phyloP scores from a whole-genome alignment of 2,113 vertebrate genomes.

The Datnioides undecimradiatus region DNA sequence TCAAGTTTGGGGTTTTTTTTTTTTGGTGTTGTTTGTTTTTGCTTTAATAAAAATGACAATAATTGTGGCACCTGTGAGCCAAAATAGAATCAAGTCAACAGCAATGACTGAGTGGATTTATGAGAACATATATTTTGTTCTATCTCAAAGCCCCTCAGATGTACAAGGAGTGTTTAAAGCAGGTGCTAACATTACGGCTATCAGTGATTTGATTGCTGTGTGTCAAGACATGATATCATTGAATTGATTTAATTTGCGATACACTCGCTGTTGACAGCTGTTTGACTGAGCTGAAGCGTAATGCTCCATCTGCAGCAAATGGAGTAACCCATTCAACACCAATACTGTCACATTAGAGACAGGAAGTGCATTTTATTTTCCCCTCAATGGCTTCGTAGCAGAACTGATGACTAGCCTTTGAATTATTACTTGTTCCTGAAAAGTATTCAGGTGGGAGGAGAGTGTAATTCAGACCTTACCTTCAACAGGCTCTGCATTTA shows the following conservation, averaged over 20 bases:
- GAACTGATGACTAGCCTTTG: slow-evolving; percentile 45
- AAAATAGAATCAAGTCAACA: neutral
- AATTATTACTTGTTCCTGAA: slow-evolving; percentile 41
- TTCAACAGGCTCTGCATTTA: slow-evolving; percentile 14
- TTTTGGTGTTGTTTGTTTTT: neutral
- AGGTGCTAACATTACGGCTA: slow-evolving; percentile 43
- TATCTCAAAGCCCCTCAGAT: slow-evolving; percentile 12
- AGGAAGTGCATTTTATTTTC: slow-evolving; percentile 56
- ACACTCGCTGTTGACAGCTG: slow-evolving; percentile 60
- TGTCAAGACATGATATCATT: slow-evolving; percentile 60
- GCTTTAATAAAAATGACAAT: slow-evolving; percentile 35
- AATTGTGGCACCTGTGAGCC: slow-evolving; percentile 9
- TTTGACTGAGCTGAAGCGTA: slow-evolving; percentile 59
- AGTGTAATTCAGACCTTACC: slow-evolving; percentile 22
- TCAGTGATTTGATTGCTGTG: slow-evolving; percentile 53
- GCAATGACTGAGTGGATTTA: slow-evolving; percentile 16
- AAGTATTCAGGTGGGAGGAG: slow-evolving; percentile 39
- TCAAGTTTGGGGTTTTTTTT: too few relatives aligned
- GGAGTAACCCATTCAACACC: slow-evolving; percentile 54
- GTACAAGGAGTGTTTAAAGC: slow-evolving; percentile 24
- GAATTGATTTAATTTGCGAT: slow-evolving; percentile 67
- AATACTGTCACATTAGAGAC: slow-evolving; percentile 38
- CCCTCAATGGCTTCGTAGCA: slow-evolving; percentile 43
- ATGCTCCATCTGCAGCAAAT: slow-evolving; percentile 63
- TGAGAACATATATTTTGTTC: slow-evolving; percentile 26